Conservation (phyloP, 2,113 vertebrate genomes). For the Melospiza melodia region DNA sequence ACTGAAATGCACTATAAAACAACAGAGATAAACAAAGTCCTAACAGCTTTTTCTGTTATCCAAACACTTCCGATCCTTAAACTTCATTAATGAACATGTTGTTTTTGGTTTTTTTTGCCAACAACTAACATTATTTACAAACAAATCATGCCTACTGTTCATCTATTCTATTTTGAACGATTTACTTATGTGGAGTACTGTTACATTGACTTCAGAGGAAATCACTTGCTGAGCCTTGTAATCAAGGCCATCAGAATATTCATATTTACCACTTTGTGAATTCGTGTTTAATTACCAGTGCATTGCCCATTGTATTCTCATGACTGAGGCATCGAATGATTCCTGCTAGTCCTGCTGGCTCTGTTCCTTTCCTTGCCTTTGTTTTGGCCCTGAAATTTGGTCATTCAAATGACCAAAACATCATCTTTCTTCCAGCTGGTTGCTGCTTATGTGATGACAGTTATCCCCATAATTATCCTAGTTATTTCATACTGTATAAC, state of each 20-base stretch:
- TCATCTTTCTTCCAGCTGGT: neutral
- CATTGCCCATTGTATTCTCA: neutral
- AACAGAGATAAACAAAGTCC: neutral
- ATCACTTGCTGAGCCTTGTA: neutral
- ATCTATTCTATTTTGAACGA: neutral
- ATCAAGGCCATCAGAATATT: neutral
- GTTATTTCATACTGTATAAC: neutral
- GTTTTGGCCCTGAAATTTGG: neutral
- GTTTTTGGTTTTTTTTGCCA: neutral
- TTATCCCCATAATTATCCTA: neutral
- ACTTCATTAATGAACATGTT: neutral
- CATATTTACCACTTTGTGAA: neutral
- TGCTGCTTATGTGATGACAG: neutral
- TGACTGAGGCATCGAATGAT: neutral
- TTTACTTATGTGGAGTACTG: neutral
- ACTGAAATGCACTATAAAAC: neutral
- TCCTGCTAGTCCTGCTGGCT: neutral
- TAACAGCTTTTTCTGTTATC: neutral
- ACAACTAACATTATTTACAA: neutral
- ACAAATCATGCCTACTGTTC: neutral
- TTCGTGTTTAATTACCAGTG: neutral
- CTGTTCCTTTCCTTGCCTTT: neutral
- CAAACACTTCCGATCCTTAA: neutral
- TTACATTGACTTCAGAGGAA: neutral
- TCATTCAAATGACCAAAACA: neutral